Base-by-base conservation (phyloP, 2,113 vertebrate species). In the Cepphus grylle region DNA sequence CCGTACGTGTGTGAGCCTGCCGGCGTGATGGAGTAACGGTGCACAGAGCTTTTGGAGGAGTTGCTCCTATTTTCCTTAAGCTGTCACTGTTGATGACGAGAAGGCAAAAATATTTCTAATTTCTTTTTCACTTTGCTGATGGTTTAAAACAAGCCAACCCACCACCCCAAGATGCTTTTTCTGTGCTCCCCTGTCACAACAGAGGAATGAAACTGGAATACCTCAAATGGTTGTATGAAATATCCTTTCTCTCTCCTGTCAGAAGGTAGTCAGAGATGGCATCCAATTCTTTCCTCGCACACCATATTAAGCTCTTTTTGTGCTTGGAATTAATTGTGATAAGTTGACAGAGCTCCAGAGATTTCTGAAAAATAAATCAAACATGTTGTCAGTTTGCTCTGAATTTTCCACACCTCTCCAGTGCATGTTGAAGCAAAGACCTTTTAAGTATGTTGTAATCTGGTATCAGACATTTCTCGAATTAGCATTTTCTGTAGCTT, bases 321-420 rank as follows among this genome's bases (percentile, higher is more conserved):
- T 36, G 34, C 90, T 91, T 29, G 52, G 72, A 96, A 94, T 97
- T 96, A 97, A 96, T 79, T 70, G 65, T 93, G 94, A 88, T 93
- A 96, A 92, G 71, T 26, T 96, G 96, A 97, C 90, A 95, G 90
- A 94, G 65, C 83, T 94, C 94, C 84, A 86, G 86, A 96, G 76
- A 85, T 70, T 43, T 34, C 23, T 90, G 89, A 96, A 90, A 93
- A 97, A 97, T 76, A 92, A 86, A 93, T 92, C 63, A 93, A 89
- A 88, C 52, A 34, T 84, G 27, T 83, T 90, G 88, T 93, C 95
- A 96, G 71, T 70, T 94, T 76, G 18, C 84, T 93, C 63, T 92
- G 83, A 82, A 95, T 97, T 94, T 95, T 90, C 81, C 77, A 72
- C 94, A 77, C 42, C 29, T 96, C 88, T 65, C 42, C 49, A 69